phyloP scores from a whole-genome alignment of 2,797 vertebrate species.

The Megaceryle alcyon region DNA sequence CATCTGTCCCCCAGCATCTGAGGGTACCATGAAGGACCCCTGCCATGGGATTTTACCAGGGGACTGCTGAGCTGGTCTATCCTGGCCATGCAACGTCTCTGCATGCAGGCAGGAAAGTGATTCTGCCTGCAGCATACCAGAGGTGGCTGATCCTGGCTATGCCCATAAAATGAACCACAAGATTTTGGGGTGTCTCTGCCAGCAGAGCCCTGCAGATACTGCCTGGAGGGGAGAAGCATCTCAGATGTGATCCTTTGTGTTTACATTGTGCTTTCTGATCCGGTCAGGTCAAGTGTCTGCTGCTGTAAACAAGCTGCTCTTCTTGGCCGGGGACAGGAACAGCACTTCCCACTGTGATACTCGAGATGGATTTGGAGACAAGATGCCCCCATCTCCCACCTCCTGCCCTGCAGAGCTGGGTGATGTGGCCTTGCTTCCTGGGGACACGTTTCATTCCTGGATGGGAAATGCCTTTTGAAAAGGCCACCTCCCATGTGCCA shows the following conservation, averaged over 20 bases:
- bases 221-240: background rate
- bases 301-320: background rate
- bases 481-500: background rate
- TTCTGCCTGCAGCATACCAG: rapidly evolving
- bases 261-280: background rate
- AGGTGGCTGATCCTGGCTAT: rapidly evolving
- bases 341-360: background rate
- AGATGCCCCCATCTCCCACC: background rate
- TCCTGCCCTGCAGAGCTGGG: background rate
- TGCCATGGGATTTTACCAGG: background rate
- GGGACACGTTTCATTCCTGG: background rate
- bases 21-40: background rate
- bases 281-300: background rate
- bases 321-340: rapidly evolving
- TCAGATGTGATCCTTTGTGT: background rate
- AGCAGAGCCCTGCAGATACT: background rate
- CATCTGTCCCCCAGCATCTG: background rate
- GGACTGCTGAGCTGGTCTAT: background rate
- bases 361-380: background rate
- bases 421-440: rapidly evolving
- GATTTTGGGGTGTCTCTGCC: background rate
- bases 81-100: background rate
- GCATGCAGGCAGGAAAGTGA: background rate
- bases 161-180: background rate
- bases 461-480: background rate